Evolutionary conservation across 2,888 invertebrate genomes (phyloP).

Genomic region (Bellardia pandia): DNA sequence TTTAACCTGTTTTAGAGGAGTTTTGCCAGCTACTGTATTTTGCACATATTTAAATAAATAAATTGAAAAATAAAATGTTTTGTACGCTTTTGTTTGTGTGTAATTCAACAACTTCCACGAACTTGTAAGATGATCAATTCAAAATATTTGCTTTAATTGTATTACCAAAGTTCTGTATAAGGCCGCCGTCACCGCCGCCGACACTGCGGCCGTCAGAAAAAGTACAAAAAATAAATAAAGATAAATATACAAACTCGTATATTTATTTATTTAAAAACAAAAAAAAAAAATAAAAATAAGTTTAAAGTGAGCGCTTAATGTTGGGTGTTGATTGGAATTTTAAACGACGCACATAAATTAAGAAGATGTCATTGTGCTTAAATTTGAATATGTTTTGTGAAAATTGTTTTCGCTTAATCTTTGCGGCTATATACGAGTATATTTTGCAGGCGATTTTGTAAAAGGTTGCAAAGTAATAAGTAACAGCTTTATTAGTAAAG

Average conservation of each 20-base stretch:
- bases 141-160: constrained; percentile 73
- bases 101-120: constrained; percentile 57
- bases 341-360: constrained; percentile 72
- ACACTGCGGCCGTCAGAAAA: constrained; percentile 1
- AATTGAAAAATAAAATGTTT: neutral
- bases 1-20: constrained; percentile 59
- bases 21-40: constrained; percentile 71
- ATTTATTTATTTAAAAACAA: constrained; percentile 23
- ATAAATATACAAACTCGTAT: neutral
- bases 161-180: constrained; percentile 58
- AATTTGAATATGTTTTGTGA: constrained; percentile 62
- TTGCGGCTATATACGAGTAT: too few species aligned
- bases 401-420: neutral
- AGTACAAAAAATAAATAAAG: neutral
- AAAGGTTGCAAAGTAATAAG: neutral
- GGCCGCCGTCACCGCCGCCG: constrained; percentile 52
- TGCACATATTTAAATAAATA: constrained; percentile 62
- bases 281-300: neutral
- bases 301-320: constrained; percentile 57
- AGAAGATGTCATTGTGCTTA: constrained; percentile 55
- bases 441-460: neutral
- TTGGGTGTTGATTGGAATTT: constrained; percentile 74
- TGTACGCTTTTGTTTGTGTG: neutral
- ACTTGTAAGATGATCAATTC: constrained; percentile 72
- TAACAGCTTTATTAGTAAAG: too few species aligned